Conservation (phyloP, 2,888 invertebrate species). For the Nemapogon koenigi region DNA sequence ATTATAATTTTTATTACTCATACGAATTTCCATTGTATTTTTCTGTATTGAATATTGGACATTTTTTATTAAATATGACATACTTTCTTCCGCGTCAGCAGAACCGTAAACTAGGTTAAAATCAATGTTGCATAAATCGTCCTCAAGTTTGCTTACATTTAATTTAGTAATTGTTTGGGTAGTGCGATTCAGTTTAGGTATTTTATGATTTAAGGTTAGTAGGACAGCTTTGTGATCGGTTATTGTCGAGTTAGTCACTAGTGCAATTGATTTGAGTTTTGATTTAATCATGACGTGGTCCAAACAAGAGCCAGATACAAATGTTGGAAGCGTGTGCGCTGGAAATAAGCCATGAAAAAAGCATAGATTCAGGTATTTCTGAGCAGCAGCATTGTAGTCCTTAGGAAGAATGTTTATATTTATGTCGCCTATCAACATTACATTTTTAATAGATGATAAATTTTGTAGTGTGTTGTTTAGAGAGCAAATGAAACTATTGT, state of each 20-base stretch:
- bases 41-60: too few species aligned
- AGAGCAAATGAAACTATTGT: slow-evolving; percentile 10
- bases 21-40: too few species aligned
- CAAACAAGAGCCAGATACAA: neutral
- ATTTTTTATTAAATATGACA: too few species aligned
- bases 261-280: neutral
- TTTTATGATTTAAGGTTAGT: too few species aligned
- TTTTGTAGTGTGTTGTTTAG: slow-evolving; percentile 1
- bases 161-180: too few species aligned
- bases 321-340: neutral
- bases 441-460: neutral
- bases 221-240: slow-evolving; percentile 1
- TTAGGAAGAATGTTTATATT: neutral
- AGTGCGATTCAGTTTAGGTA: too few species aligned
- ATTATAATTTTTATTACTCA: neutral
- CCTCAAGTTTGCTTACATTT: too few species aligned
- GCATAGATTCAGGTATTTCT: neutral
- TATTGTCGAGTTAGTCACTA: neutral
- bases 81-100: too few species aligned
- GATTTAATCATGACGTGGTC: slow-evolving; percentile 1
- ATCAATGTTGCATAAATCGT: too few species aligned
- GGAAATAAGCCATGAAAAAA: neutral
- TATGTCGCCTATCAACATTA: neutral
- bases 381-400: neutral
- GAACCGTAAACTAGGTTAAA: too few species aligned